phyloP scores from a whole-genome alignment of 2,797 vertebrate species.

The Choloepus didactylus region DNA sequence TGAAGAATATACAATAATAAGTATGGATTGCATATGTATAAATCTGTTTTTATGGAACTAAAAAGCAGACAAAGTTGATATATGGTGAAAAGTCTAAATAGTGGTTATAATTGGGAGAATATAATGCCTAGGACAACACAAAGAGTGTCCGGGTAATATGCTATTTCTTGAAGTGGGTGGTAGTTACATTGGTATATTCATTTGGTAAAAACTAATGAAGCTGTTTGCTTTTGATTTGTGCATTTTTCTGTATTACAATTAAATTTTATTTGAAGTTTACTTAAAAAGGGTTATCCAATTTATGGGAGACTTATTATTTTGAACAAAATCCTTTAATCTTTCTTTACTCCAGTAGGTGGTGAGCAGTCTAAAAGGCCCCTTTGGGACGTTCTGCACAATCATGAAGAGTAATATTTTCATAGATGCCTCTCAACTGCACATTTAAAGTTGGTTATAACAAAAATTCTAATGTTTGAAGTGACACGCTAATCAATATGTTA shows the following conservation, averaged over 20 bases:
- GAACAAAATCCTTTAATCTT: conserved; percentile 57
- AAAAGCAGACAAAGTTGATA: not conserved
- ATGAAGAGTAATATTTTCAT: conserved; percentile 9
- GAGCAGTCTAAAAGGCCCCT: not conserved
- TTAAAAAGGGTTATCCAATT: conserved; percentile 11
- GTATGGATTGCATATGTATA: not conserved
- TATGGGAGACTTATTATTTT: conserved; percentile 16
- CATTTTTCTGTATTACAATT: not conserved
- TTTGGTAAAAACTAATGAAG: not conserved
- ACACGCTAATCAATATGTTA: not conserved
- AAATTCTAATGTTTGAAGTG: not conserved
- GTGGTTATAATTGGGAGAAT: accelerated
- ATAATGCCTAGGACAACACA: no score
- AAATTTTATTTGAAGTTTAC: not conserved
- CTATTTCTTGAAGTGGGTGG: not conserved
- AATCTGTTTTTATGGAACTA: not conserved
- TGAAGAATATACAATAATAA: not conserved
- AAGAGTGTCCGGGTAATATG: not conserved
- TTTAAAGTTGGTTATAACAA: not conserved
- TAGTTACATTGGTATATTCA: not conserved
- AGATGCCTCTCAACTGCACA: not conserved
- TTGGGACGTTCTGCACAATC: not conserved
- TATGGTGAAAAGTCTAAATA: not conserved
- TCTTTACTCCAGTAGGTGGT: not conserved
- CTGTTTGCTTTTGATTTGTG: not conserved